Evolutionary conservation across 2,888 invertebrate genomes (phyloP).

Genomic region (Rosalia funebris): DNA sequence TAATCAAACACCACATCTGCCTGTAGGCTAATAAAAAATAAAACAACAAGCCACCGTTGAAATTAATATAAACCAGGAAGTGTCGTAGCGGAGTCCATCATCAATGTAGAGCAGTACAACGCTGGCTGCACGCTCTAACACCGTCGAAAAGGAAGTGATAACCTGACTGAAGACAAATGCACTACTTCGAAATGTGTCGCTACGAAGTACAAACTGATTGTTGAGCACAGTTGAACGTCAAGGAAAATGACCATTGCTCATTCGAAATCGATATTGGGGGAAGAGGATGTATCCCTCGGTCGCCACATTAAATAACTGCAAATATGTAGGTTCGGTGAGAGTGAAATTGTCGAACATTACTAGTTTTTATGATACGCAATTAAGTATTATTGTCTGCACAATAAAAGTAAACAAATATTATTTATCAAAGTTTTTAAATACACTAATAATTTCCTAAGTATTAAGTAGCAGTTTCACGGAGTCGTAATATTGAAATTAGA

Average conservation of each 20-base stretch:
- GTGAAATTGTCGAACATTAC: no score
- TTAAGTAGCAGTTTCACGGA: no score
- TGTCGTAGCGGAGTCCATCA: constrained; percentile 49
- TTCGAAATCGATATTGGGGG: constrained; percentile 26
- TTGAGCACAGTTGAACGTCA: constrained; percentile 7
- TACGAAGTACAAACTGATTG: neutral
- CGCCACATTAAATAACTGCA: no score
- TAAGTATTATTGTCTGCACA: no score
- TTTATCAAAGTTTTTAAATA: no score
- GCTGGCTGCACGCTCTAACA: neutral
- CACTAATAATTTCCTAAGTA: no score
- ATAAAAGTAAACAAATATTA: no score
- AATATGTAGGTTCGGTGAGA: no score
- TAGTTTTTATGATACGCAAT: no score
- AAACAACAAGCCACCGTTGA: constrained; percentile 27
- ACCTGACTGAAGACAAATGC: constrained; percentile 21
- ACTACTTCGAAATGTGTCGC: constrained; percentile 17
- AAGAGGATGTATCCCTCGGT: constrained; percentile 4
- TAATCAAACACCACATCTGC: constrained; percentile 26
- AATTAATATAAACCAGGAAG: constrained; percentile 48
- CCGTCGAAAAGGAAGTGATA: constrained; percentile 11
- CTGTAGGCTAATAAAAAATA: constrained; percentile 21
- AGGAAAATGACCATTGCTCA: constrained; percentile 27
- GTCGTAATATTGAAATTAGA: no score
- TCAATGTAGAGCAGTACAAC: constrained; percentile 45